Evolutionary conservation across 2,888 invertebrate genomes (phyloP).

Genomic region (Pyrocoelia pectoralis): DNA sequence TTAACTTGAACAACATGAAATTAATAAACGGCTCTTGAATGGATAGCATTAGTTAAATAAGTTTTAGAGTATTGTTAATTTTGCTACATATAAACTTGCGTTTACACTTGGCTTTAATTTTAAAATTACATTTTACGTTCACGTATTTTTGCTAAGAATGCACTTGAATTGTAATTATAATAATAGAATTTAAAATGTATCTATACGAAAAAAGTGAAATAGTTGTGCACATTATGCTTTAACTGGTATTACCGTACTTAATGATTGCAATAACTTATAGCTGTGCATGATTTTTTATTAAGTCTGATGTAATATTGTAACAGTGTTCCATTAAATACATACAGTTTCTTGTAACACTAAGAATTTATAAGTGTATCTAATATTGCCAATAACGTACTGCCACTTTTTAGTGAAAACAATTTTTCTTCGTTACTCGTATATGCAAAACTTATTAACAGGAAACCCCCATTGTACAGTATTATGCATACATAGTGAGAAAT

Average conservation of each 20-base stretch:
- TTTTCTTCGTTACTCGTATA: neutral
- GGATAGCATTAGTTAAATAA: conserved; percentile 19
- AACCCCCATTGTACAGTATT: conserved; percentile 1
- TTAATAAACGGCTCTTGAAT: conserved; percentile 16
- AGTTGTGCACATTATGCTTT: conserved; percentile 7
- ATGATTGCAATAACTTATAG: neutral
- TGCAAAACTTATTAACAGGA: too few species aligned
- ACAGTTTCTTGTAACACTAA: neutral
- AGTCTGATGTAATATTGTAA: conserved; percentile 6
- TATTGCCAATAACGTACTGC: conserved; percentile 12
- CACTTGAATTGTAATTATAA: conserved; percentile 5
- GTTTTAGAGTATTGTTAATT: conserved; percentile 22
- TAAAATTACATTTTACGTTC: conserved; percentile 7
- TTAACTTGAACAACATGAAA: conserved; percentile 7
- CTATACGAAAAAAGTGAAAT: neutral
- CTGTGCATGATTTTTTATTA: conserved; percentile 2
- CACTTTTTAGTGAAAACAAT: neutral
- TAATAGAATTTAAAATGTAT: neutral
- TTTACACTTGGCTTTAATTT: conserved; percentile 17
- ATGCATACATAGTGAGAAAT: neutral
- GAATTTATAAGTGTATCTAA: neutral
- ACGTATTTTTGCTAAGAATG: conserved; percentile 3
- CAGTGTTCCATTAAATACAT: neutral
- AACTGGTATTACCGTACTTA: conserved; percentile 4
- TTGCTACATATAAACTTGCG: conserved; percentile 16